Evolutionary conservation across 2,113 vertebrate species (phyloP), one percentile per base, ranked within the genome.

Genomic region (Malaclemys terrapin): DNA sequence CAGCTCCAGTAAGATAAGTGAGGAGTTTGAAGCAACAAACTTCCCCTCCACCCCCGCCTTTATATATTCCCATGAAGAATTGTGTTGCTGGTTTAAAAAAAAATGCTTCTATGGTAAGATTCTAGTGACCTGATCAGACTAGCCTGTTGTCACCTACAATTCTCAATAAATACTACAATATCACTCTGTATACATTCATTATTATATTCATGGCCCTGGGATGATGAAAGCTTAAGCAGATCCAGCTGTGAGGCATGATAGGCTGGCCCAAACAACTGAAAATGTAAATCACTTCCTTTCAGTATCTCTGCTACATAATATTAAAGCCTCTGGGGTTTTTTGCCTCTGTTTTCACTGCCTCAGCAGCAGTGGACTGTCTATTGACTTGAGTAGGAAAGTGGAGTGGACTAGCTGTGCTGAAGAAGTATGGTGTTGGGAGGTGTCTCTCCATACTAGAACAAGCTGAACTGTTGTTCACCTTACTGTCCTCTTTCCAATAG

Each of bases 111-210:
- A 85, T 79, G 94, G 92, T 89, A 85, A 72, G 87, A 87, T 96
- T 93, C 85, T 59, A 95, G 54, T 83, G 91, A n/a, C 24, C 3
- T 75, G 88, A 94, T 82, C 89, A 96, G 93, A 85, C 54, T 87
- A 72, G 88, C 85, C 79, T 94, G 75, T 94, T 89, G 50, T 95
- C 91, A 93, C 89, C 90, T 89, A 65, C 88, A 91, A 27, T 45
- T 54, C 85, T 90, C 92, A 97, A 97, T 97, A 97, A 97, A 97
- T 59, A 81, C 53, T 89, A 50, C 81, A 92, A 91, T 95, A 78
- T 76, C 90, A 54, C 85, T 69, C 42, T 59, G 82, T 47, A 47
- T 45, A 27, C 75, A 25, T 27, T 69, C 65, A 38, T 35, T 38
- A n/a, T 72, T 72, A 20, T 19, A n/a, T 38, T 45, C 38, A 42